Percentiles rank a stretch among this genome's conserved stretches.
Evolutionary conservation across 2,797 vertebrate species (phyloP).

Genomic region (Momotus momota): DNA sequence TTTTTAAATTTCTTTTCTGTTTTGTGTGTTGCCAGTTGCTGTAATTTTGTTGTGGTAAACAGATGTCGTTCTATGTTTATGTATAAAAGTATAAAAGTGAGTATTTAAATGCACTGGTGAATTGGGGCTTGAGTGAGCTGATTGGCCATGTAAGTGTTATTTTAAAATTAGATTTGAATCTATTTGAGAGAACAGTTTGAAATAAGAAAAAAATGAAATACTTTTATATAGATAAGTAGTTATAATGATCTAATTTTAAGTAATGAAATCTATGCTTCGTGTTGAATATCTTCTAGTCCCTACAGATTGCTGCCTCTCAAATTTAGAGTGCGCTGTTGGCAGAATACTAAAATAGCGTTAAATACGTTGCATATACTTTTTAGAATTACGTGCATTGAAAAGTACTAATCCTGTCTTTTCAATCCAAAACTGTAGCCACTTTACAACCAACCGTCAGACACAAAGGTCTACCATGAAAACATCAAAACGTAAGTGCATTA

Average conservation of each 20-base stretch:
- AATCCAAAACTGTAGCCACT: slow-evolving; percentile 85
- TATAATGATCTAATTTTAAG: not conserved
- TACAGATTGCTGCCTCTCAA: not conserved
- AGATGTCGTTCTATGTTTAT: not conserved
- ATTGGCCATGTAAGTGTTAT: not conserved
- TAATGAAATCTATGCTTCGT: not conserved
- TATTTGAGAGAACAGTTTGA: not conserved
- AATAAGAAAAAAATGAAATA: not conserved
- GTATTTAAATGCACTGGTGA: not conserved
- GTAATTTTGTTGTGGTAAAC: not conserved
- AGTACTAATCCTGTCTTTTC: slow-evolving; percentile 22
- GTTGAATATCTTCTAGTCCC: not conserved
- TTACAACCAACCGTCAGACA: slow-evolving; percentile 98
- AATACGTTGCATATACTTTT: not conserved
- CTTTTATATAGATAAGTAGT: not conserved
- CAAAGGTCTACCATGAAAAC: slow-evolving; percentile 99
- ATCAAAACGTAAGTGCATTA: slow-evolving; percentile 96
- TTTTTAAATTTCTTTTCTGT: not conserved
- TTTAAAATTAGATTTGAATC: not conserved
- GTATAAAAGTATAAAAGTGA: not conserved
- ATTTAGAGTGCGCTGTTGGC: not conserved
- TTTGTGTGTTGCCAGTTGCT: not conserved
- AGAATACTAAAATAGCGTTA: not conserved
- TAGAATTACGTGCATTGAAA: not conserved
- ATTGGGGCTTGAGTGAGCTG: not conserved